phyloP scores from a whole-genome alignment of 2,797 vertebrate genomes.

The Pagetopsis macropterus region DNA sequence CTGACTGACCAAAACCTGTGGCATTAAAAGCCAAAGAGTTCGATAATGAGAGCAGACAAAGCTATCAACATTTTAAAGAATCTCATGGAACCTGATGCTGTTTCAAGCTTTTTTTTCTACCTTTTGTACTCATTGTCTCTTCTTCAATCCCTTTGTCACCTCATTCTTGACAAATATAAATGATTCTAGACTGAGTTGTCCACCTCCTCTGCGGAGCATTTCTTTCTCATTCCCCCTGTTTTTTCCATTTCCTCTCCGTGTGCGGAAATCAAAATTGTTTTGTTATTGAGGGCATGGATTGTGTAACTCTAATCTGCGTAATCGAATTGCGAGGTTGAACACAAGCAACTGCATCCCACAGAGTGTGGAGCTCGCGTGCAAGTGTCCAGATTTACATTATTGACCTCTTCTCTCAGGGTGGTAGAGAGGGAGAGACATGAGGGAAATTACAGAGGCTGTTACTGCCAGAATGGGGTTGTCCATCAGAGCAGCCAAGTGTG shows the following conservation, averaged over 20 bases:
- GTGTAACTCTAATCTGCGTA: slow-evolving; percentile 65
- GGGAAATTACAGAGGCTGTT: slow-evolving; percentile 38
- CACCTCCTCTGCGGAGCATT: neutral
- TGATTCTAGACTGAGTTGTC: neutral
- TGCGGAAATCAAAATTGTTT: slow-evolving; percentile 49
- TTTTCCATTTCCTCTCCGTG: slow-evolving; percentile 40
- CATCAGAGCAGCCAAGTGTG: slow-evolving; percentile 26
- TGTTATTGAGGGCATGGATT: slow-evolving; percentile 58
- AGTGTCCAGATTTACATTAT: slow-evolving; percentile 53
- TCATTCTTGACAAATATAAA: neutral
- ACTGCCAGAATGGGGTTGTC: slow-evolving; percentile 34
- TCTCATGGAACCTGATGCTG: neutral
- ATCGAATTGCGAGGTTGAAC: slow-evolving; percentile 58
- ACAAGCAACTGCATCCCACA: slow-evolving; percentile 31
- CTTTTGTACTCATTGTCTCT: neutral
- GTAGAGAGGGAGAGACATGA: neutral
- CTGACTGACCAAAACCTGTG: neutral
- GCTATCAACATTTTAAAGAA: neutral
- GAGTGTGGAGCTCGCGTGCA: slow-evolving; percentile 20
- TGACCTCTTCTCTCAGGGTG: slow-evolving; percentile 38
- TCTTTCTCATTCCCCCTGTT: slow-evolving; percentile 27
- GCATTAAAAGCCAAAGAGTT: neutral
- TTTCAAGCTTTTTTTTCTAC: neutral
- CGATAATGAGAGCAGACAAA: neutral
- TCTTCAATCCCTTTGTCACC: neutral